These are phyloP conservation scores for Pangasius krempfi DNA, from an alignment of 2,797 vertebrate genomes.

Conservation along the genomic window DNA sequence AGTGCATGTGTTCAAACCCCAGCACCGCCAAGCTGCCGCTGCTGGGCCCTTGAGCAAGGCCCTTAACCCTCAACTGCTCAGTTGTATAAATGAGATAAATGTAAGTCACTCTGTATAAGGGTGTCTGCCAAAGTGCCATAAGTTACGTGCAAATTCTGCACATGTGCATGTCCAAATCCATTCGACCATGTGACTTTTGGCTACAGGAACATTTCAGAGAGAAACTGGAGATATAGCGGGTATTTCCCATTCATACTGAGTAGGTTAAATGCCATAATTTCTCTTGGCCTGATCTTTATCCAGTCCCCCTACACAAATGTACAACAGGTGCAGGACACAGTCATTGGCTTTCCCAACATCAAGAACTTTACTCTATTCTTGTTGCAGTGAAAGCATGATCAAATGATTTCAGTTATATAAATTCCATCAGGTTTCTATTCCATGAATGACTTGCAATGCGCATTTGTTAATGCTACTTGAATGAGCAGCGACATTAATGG, in stretches of 20 bases:
- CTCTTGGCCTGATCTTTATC: background rate
- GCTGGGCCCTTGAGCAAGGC: too few relatives aligned
- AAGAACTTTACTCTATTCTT: background rate
- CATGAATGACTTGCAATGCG: background rate
- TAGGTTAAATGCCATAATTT: background rate
- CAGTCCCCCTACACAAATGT: background rate
- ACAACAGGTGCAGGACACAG: background rate
- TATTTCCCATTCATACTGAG: background rate
- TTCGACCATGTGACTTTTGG: background rate
- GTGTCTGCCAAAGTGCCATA: too few relatives aligned
- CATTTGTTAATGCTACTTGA: background rate
- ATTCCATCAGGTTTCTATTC: background rate
- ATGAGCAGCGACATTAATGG: background rate
- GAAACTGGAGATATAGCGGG: background rate
- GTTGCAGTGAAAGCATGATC: background rate
- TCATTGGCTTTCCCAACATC: background rate
- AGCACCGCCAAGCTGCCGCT: too few relatives aligned
- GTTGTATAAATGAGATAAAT: too few relatives aligned
- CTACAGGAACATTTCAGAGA: background rate
- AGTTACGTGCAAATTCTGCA: background rate
- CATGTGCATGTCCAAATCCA: background rate
- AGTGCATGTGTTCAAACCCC: too few relatives aligned
- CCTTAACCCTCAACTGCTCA: too few relatives aligned
- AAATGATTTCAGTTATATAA: background rate
- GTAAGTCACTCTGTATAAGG: too few relatives aligned